Conservation (phyloP, 2,888 invertebrate genomes). For the Mesorhabditis belari region DNA sequence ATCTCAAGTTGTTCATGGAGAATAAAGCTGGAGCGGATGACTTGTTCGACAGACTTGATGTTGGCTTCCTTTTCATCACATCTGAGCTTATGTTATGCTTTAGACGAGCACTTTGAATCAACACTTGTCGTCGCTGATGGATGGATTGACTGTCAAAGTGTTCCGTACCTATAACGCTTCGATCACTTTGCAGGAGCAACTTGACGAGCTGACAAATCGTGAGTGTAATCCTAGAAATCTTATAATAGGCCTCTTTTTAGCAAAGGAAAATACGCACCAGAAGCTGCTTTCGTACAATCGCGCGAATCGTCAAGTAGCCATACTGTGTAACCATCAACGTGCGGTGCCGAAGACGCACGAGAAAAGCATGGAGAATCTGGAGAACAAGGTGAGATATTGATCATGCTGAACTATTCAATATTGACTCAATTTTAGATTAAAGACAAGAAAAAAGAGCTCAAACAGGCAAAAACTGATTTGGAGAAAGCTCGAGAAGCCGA, state of each 20-base stretch:
- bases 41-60: slow-evolving; percentile 90
- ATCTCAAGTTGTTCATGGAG: slow-evolving; percentile 91
- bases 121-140: slow-evolving; percentile 93
- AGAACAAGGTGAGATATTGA: slow-evolving; percentile 60
- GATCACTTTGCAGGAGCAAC: slow-evolving; percentile 90
- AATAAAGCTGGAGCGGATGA: slow-evolving; percentile 90
- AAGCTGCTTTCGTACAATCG: slow-evolving; percentile 85
- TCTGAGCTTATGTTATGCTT: no score
- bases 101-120: slow-evolving; percentile 88
- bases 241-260: no score
- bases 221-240: slow-evolving; percentile 4
- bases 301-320: slow-evolving; percentile 94
- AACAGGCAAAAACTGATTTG: slow-evolving; percentile 75
- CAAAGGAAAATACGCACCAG: slow-evolving; percentile 55
- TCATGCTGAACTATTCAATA: no score
- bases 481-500: slow-evolving; percentile 67
- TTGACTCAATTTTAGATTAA: slow-evolving; percentile 64
- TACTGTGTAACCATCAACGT: slow-evolving; percentile 99
- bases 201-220: slow-evolving; percentile 80
- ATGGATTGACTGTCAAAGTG: slow-evolving; percentile 94
- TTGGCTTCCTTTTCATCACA: no score
- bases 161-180: slow-evolving; percentile 99
- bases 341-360: slow-evolving; percentile 92
- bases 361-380: slow-evolving; percentile 94
- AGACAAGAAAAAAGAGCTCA: slow-evolving; percentile 75